Percentiles rank a stretch among this genome's conserved stretches.
Conservation (phyloP, 2,888 invertebrate species). For the Podabrus alpinus region DNA sequence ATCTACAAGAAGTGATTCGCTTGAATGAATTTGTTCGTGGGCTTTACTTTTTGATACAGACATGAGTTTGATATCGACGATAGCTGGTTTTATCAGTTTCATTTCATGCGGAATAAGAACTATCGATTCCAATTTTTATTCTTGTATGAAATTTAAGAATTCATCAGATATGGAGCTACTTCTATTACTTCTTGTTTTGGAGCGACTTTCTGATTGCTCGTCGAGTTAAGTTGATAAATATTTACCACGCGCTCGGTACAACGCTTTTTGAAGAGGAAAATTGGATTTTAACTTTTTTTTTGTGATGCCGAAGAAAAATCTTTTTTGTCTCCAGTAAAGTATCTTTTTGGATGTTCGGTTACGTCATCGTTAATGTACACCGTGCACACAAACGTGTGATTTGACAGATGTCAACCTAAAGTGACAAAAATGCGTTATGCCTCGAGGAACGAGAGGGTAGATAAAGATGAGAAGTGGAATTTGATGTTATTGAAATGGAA, state of each 20-base stretch:
- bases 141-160: neutral
- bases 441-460: constrained; percentile 26
- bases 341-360: neutral
- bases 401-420: constrained; percentile 29
- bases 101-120: neutral
- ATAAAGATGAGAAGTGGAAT: constrained; percentile 30
- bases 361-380: constrained; percentile 21
- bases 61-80: neutral
- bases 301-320: neutral
- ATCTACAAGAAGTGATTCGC: neutral
- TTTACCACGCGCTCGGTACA: neutral
- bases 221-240: neutral
- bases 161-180: neutral
- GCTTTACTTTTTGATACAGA: neutral
- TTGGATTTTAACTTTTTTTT: neutral
- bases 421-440: constrained; percentile 23
- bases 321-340: neutral
- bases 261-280: neutral
- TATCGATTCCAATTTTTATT: neutral
- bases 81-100: neutral
- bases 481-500: constrained; percentile 30
- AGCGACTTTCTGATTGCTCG: neutral
- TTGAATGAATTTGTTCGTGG: neutral
- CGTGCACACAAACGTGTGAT: constrained; percentile 25
- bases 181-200: neutral